phyloP scores from a whole-genome alignment of 2,113 vertebrate genomes.

The Ptilorrhoa leucosticta region DNA sequence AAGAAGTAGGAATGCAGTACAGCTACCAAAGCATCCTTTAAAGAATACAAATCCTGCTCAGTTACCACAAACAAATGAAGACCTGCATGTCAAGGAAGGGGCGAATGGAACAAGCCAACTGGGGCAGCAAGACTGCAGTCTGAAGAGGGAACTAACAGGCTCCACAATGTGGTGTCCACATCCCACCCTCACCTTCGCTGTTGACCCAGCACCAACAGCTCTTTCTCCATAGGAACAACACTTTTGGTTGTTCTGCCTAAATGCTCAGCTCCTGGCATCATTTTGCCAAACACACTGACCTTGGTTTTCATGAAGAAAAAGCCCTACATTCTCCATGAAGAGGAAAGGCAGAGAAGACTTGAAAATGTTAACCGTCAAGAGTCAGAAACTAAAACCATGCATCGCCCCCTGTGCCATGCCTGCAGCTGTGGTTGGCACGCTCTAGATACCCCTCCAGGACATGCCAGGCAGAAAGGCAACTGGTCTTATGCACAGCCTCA shows the following conservation, averaged over 20 bases:
- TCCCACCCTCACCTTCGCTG: background rate
- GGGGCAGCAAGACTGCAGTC: background rate
- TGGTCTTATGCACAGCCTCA: rapidly evolving
- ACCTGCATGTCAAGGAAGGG: background rate
- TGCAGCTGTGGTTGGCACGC: rapidly evolving
- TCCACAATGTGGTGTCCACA: background rate
- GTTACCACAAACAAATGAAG: background rate
- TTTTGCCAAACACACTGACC: background rate
- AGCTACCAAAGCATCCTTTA: background rate
- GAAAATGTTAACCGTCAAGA: background rate
- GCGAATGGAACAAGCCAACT: rapidly evolving
- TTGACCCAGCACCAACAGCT: background rate
- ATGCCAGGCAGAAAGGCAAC: background rate
- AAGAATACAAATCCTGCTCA: background rate
- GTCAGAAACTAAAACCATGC: background rate
- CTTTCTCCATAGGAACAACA: background rate
- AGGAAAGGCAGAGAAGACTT: background rate
- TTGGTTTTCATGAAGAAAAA: background rate
- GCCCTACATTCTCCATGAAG: rapidly evolving
- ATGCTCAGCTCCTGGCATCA: background rate
- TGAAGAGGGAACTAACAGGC: background rate
- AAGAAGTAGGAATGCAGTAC: background rate
- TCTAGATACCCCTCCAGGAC: background rate
- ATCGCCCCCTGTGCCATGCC: background rate
- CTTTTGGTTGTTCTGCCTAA: background rate